Base-by-base conservation (phyloP, 2,113 vertebrate species). In the Mesocricetus auratus region DNA sequence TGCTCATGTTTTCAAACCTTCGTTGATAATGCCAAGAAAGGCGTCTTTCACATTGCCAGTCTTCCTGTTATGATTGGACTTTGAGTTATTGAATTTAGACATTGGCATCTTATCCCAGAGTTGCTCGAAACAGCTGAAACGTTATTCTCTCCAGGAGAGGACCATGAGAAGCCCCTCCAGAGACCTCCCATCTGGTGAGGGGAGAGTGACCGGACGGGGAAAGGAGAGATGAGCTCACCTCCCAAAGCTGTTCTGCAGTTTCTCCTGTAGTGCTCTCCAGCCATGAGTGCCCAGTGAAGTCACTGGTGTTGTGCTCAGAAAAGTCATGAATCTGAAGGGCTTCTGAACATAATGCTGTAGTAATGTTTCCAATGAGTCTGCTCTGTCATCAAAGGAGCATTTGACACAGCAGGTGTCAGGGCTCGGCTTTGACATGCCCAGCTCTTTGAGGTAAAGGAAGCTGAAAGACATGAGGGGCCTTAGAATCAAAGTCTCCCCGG, bases 291-390 rank as follows among this genome's bases (percentile, higher is more conserved):
- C 45, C 10, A 8, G 58, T 93, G 90, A 90, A 36, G 69, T 92
- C 87, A 73, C 64, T 82, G 50, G 21, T 71, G 9, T 36, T 47
- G 24, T 45, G 64, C 77, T 93, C 83, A 26, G n/a, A 83, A 68
- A 90, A 86, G 92, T 62, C 9, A 11, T 24, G 36, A 45, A 31
- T 86, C 64, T 66, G 53, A 97, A 47, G 79, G 47, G 60, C 24
- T 92, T 93, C 26, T 45, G 50, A 71, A 77, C 56, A 85, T 36
- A 92, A 19, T 36, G 83, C n/a, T 75, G 1, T 83, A 42, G 77
- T 74, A 89, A 96, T 83, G 39, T 33, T 71, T 42, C 64, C 56
- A 53, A 85, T 81, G 91, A 87, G 71, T 79, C 68, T 68, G 64
- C 68, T 74, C 42, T 77, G 62, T 92, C 42, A 68, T 36, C 56